phyloP scores from a whole-genome alignment of 2,888 invertebrate species.

The Cetonia aurata region DNA sequence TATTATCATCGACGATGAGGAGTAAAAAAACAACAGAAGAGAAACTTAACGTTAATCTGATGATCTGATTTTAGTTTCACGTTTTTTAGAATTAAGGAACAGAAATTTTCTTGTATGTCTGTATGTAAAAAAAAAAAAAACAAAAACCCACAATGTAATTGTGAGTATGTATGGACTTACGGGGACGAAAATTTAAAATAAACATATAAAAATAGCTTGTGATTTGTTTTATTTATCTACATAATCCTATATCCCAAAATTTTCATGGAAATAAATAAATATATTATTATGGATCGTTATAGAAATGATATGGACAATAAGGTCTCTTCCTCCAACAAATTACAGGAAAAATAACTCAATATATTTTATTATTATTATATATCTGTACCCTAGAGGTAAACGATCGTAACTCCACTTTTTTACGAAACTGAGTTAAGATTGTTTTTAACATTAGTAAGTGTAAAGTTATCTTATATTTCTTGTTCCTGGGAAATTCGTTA shows the following conservation, averaged over 20 bases:
- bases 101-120: conserved; percentile 65
- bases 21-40: conserved; percentile 23
- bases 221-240: conserved; percentile 37
- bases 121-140: conserved; percentile 57
- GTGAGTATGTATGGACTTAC: conserved; percentile 66
- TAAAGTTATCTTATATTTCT: too few species aligned
- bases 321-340: too few species aligned
- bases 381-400: too few species aligned
- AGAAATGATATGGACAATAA: too few species aligned
- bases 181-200: conserved; percentile 65
- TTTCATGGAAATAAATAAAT: too few species aligned
- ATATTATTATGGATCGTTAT: too few species aligned
- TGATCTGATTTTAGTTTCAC: conserved; percentile 36
- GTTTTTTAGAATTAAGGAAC: conserved; percentile 49
- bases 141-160: conserved; percentile 61
- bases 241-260: background rate
- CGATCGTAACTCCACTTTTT: too few species aligned
- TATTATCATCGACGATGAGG: conserved; percentile 26
- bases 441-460: too few species aligned
- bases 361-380: too few species aligned
- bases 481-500: too few species aligned
- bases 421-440: too few species aligned
- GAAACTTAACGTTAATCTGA: conserved; percentile 20
- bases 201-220: conserved; percentile 53
- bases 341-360: too few species aligned